Evolutionary conservation across 64 coral and sea anemone genomes (phyloP).

Genomic region (Anthopleura sola): DNA sequence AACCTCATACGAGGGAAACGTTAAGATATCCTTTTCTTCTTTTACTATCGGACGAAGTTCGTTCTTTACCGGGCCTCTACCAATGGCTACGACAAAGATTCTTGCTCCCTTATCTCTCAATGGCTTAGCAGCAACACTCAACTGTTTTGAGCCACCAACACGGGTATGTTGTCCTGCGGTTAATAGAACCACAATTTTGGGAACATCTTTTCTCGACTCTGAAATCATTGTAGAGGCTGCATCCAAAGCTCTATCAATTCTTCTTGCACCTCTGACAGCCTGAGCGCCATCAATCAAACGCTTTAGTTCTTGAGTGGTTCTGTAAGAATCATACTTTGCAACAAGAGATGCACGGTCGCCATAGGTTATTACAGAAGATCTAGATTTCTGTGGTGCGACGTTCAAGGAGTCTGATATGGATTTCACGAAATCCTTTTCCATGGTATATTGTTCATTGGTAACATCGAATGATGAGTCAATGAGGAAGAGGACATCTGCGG

Average conservation of each 20-base stretch:
- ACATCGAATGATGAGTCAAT: conserved; percentile 55
- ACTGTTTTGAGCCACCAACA: background rate
- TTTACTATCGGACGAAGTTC: conserved; percentile 24
- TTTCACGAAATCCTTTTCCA: conserved; percentile 56
- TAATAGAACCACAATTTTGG: conserved; percentile 26
- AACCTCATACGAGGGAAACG: background rate
- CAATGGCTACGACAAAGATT: conserved; percentile 57
- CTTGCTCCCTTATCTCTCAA: conserved; percentile 19
- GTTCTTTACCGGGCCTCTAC: conserved; percentile 2
- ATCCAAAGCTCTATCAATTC: conserved; percentile 42
- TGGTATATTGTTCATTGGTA: background rate
- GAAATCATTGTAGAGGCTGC: background rate
- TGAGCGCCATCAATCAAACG: background rate
- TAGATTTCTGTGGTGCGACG: conserved; percentile 19
- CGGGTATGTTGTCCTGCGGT: background rate
- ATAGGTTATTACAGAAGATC: conserved; percentile 42
- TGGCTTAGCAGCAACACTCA: conserved; percentile 9
- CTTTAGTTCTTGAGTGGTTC: background rate
- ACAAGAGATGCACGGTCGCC: background rate
- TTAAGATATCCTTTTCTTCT: conserved; percentile 14
- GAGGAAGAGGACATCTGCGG: conserved; percentile 55
- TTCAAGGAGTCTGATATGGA: conserved; percentile 31
- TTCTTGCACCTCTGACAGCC: conserved; percentile 8
- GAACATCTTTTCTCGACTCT: background rate
- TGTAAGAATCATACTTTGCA: background rate